phyloP scores from a whole-genome alignment of 2,113 vertebrate species.

The Laticauda laticaudata region DNA sequence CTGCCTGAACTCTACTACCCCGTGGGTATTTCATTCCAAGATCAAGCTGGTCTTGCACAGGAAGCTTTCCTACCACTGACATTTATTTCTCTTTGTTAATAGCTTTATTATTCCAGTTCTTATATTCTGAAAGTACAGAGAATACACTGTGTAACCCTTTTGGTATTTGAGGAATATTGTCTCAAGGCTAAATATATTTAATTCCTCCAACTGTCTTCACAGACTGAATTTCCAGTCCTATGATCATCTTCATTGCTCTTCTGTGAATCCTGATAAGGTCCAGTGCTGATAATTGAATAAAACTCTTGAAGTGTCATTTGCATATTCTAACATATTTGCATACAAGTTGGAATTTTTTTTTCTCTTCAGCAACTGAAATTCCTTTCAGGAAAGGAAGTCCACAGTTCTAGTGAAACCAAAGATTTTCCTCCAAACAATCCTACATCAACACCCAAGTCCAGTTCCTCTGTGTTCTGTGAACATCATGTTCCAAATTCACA shows the following conservation, averaged over 20 bases:
- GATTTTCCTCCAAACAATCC: background rate
- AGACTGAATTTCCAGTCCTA: background rate
- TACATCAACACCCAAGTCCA: background rate
- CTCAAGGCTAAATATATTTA: background rate
- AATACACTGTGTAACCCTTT: background rate
- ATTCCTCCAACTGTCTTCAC: background rate
- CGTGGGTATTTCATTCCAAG: background rate
- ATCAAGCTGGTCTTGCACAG: background rate
- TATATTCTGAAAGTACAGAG: background rate
- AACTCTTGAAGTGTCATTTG: background rate
- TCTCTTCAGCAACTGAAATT: background rate
- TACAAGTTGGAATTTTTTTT: background rate
- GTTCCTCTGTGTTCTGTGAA: background rate
- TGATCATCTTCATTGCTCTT: background rate
- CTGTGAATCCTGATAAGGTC: background rate
- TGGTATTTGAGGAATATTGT: background rate
- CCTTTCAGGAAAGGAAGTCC: background rate
- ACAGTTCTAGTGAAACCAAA: background rate
- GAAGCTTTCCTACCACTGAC: background rate
- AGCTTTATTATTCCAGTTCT: background rate
- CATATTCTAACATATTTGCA: background rate
- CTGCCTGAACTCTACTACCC: background rate
- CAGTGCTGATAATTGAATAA: background rate
- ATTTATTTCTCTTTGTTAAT: background rate
- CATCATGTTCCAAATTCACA: conserved; percentile 46